phyloP scores from a whole-genome alignment of 2,888 invertebrate genomes.

The Endomychus coccineus region DNA sequence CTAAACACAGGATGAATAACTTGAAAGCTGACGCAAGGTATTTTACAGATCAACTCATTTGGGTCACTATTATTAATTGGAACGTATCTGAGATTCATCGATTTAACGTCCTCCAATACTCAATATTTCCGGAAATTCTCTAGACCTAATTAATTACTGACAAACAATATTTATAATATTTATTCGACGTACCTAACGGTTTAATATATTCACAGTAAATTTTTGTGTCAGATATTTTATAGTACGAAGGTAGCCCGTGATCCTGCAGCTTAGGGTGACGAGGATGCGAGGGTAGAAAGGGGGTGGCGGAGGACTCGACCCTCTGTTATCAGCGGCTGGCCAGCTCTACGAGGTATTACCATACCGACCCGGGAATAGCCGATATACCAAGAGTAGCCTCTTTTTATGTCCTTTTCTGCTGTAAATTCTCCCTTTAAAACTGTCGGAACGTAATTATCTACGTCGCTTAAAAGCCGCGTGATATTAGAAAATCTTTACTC shows the following conservation, averaged over 20 bases:
- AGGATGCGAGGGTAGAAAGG: constrained; percentile 17
- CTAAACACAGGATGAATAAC: too few species aligned
- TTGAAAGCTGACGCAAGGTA: too few species aligned
- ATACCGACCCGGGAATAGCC: constrained; percentile 43
- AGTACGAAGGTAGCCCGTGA: constrained; percentile 16
- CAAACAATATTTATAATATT: too few species aligned
- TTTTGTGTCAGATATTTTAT: constrained; percentile 17
- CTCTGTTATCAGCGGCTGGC: constrained; percentile 46
- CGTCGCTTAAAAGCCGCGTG: too few species aligned
- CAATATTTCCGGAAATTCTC: too few species aligned
- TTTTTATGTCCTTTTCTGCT: constrained; percentile 24
- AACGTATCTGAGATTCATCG: too few species aligned
- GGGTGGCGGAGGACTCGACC: constrained; percentile 32
- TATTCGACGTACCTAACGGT: too few species aligned
- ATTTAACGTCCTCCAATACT: too few species aligned
- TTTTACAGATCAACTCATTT: too few species aligned
- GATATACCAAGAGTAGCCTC: constrained; percentile 35
- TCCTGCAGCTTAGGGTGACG: constrained; percentile 18
- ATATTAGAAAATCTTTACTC: too few species aligned
- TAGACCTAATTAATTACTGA: too few species aligned
- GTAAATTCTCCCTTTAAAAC: constrained; percentile 14
- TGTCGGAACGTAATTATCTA: constrained; percentile 12
- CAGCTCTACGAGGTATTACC: constrained; percentile 44
- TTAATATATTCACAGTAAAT: constrained; percentile 16
- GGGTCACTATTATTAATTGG: too few species aligned